Evolutionary conservation across 2,888 invertebrate genomes (phyloP), one percentile per base, ranked within the genome.

Genomic region (Ceriagrion tenellum): DNA sequence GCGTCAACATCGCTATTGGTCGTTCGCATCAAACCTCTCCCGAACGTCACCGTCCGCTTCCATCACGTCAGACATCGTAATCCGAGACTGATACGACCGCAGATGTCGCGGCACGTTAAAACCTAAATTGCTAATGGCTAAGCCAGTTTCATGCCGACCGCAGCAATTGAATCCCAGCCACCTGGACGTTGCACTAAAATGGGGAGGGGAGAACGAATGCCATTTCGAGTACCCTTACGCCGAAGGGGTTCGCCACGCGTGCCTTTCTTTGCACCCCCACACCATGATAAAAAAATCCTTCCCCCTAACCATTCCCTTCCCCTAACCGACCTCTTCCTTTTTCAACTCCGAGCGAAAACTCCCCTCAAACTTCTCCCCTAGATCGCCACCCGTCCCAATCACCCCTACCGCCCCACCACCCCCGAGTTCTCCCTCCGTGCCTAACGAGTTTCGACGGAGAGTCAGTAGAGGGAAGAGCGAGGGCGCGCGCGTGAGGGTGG

Each of bases 371-470:
- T 47, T 47, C 47, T 69, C 35, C 81, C 81, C 35, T 35, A 1
- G 35, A 35, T n/a, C n/a, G 55, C 89, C 89, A 10, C 55, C 55
- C 47, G 23, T n/a, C n/a, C 55, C 40, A 23, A 30, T 10, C 2
- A 2, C 10, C 91, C n/a, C 47, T n/a, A n/a, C n/a, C n/a, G n/a
- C n/a, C n/a, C n/a, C n/a, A n/a, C n/a, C n/a, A n/a, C 69, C 93
- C 26, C n/a, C 55, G 26, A 47, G 10, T 8, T 8, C 63, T 20
- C 47, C n/a, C 69, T 69, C 74, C 63, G 13, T 55, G 26, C 63
- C 63, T 93, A 93, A 93, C 93, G 93, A 93, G 93, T 93, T 93
- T 63, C 63, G 93, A 93, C 47, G 74, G 93, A 18, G 30, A n/a
- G 40, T 20, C 26, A 23, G 63, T 23, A 59, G 63, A 47, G 47